Conservation (phyloP, 35 echinoderm and acorn worm genomes). For the Eucidaris tribuloides region DNA sequence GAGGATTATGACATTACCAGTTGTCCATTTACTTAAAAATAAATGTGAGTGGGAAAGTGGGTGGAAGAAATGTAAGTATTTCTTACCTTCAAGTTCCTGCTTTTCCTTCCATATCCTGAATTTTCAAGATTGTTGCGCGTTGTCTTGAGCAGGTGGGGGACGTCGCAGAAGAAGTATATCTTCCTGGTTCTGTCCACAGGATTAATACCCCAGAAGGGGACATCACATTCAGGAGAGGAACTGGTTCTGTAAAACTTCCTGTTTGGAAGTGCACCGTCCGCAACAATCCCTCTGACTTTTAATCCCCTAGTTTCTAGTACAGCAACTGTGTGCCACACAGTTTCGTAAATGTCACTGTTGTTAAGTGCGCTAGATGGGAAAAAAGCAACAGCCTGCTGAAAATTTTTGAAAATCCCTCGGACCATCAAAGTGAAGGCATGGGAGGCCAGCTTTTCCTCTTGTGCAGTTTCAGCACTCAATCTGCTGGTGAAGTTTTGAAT, state of each 20-base stretch:
- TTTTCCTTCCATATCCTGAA: slow-evolving; percentile 50
- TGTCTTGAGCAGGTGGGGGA: slow-evolving; percentile 55
- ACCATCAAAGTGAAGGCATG: slow-evolving; percentile 17
- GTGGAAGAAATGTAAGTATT: too few relatives aligned
- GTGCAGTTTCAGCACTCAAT: too few relatives aligned
- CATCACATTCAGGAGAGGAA: background rate
- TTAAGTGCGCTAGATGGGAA: background rate
- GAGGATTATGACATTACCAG: too few relatives aligned
- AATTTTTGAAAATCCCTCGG: slow-evolving; percentile 2
- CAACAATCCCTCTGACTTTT: slow-evolving; percentile 26
- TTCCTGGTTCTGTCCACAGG: background rate
- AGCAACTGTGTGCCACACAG: background rate
- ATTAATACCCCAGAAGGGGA: background rate
- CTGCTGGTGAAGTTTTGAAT: too few relatives aligned
- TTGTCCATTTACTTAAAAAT: too few relatives aligned
- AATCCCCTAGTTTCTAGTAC: slow-evolving; percentile 16
- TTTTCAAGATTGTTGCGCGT: slow-evolving; percentile 60
- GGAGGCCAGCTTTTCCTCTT: too few relatives aligned
- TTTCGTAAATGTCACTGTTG: too few relatives aligned
- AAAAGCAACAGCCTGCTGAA: slow-evolving; percentile 11
- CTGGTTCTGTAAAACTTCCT: slow-evolving; percentile 32
- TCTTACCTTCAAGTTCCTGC: slow-evolving; percentile 39
- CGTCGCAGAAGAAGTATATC: slow-evolving; percentile 60
- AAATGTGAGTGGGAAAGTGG: too few relatives aligned
- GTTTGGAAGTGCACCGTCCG: slow-evolving; percentile 35